These are phyloP conservation scores for Ichneumoninae sp. DNA, from an alignment of 2,888 invertebrate genomes.

Conservation along the genomic window DNA sequence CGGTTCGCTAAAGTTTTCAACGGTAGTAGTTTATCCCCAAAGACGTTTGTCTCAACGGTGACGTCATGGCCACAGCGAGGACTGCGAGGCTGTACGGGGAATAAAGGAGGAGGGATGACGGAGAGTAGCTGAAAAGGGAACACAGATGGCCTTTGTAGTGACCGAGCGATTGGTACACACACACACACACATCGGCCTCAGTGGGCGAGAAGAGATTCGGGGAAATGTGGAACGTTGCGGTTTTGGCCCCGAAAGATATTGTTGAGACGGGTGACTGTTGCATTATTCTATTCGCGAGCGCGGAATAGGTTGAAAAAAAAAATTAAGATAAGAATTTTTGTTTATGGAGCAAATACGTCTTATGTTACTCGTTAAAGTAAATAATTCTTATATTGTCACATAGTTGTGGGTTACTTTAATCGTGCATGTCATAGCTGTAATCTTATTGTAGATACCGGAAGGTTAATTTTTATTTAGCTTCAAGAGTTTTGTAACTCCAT, in stretches of 20 bases:
- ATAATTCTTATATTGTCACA: too few relatives aligned
- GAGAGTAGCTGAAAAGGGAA: conserved; percentile 66
- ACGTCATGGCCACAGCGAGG: conserved; percentile 52
- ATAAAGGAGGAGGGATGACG: conserved; percentile 62
- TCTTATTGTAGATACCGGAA: too few relatives aligned
- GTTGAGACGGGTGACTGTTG: conserved; percentile 25
- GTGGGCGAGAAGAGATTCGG: conserved; percentile 59
- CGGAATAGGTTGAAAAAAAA: neutral
- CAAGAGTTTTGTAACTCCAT: too few relatives aligned
- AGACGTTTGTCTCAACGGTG: conserved; percentile 60
- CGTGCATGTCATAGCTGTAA: too few relatives aligned
- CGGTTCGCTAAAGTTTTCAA: conserved; percentile 60
- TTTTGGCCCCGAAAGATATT: conserved; percentile 40
- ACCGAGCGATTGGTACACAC: conserved; percentile 61
- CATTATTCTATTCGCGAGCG: conserved; percentile 18
- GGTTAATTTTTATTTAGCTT: too few relatives aligned
- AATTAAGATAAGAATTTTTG: neutral
- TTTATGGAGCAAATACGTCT: neutral
- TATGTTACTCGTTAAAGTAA: too few relatives aligned
- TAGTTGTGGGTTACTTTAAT: too few relatives aligned
- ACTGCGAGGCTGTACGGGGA: conserved; percentile 48
- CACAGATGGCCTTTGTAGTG: conserved; percentile 80
- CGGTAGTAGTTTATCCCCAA: conserved; percentile 60
- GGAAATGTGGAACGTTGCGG: conserved; percentile 54
- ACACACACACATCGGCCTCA: conserved; percentile 32